Conservation (phyloP, 2,113 vertebrate genomes). For the Hippocampus abdominalis region DNA sequence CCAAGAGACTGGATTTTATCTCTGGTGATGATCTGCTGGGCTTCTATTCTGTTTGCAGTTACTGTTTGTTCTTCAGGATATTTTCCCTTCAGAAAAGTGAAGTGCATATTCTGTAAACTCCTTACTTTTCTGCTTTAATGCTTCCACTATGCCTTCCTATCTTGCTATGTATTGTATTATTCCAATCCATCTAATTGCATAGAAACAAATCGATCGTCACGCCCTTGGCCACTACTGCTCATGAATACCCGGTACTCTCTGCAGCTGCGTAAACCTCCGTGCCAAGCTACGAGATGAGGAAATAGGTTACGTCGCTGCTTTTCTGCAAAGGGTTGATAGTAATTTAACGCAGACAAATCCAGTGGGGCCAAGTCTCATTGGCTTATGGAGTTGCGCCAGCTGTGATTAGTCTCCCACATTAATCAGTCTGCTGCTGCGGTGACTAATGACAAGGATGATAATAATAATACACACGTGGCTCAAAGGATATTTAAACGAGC, state of each 20-base stretch:
- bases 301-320: background rate
- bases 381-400: slow-evolving; percentile 33
- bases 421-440: background rate
- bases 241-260: background rate
- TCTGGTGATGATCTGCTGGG: too few species aligned
- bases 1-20: background rate
- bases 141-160: background rate
- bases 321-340: background rate
- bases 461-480: background rate
- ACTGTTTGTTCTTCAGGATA: too few species aligned
- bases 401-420: slow-evolving; percentile 46
- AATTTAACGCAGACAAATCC: slow-evolving; percentile 34
- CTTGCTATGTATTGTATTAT: background rate
- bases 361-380: slow-evolving; percentile 34
- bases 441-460: background rate
- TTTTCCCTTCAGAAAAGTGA: background rate
- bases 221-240: background rate
- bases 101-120: too few species aligned
- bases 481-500: background rate
- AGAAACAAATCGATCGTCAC: background rate
- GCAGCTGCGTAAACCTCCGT: too few species aligned
- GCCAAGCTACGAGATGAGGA: background rate
- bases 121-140: background rate
- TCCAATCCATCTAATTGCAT: background rate
- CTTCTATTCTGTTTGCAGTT: too few species aligned